Base-by-base conservation (phyloP, 2,888 invertebrate species). In the Chromoteleia sp. region DNA sequence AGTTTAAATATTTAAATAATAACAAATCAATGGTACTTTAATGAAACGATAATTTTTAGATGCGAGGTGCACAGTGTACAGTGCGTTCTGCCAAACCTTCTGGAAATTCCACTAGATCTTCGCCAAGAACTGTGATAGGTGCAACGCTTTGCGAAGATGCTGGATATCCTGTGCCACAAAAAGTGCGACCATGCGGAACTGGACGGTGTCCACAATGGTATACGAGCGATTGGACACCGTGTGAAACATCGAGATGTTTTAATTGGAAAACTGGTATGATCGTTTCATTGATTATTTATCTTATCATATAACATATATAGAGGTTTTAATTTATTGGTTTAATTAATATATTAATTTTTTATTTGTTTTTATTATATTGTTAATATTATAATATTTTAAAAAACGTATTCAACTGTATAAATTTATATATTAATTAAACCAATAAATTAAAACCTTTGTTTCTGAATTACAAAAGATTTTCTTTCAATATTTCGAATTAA, bases 151-250 rank as follows among this genome's bases (percentile, higher is more conserved):
- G 96, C 88, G 94, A 94, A 86, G 95, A 96, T 87, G 95, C 95
- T 8, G 95, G 95, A 68, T 92, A 95, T 86, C 92, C 93, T 81
- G 93, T 93, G 56, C 96, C 95, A 14, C 93, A 93, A 79, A 94
- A 94, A 73, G 94, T 94, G 84, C 93, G 94, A 87, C 93, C 93
- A 82, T 96, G 95, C 91, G 96, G 95, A 30, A 92, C 93, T 52
- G 94, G 94, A 76, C 94, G 94, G 79, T 96, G 96, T 87, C 96
- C 96, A 0, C 93, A 93, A 80, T 97, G 97, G 97, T 92, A 93
- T 59, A 92, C 93, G 2, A 94, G 94, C 36, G 93, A 94, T 12
- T 97, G 97, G 97, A 94, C 95, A 1, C 91, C 94, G 58, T 97
- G 96, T 88, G 94, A 94, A 84, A 94, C 94, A 84, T 95, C 96